Evolutionary conservation across 2,888 invertebrate species (phyloP), one percentile per base, ranked within the genome.

Genomic region (Pyrgus malvae): DNA sequence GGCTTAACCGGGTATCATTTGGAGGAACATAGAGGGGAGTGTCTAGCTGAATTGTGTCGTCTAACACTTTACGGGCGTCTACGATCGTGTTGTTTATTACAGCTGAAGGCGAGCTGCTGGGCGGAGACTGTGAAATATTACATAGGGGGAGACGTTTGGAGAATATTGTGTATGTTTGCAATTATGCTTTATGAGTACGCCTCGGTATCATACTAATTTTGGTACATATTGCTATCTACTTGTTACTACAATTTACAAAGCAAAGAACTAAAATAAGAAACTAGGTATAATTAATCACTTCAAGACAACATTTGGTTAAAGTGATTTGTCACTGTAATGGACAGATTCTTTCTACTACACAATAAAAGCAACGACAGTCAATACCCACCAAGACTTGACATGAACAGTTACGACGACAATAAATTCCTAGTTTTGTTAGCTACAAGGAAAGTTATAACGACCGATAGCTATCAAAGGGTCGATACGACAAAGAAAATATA

Each of bases 31-130:
- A 29, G 29, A n/a, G 11, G 61, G 63, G 62, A 57, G 66, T 64
- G 64, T 57, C 61, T 51, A 50, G 55, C 59, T 61, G 59, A 64
- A 64, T 63, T 60, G 60, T 64, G 61, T 61, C 62, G 61, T 42
- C 56, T 57, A 62, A 60, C 27, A 29, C 53, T 57, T 38, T 57
- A 42, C 41, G 59, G 62, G 57, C 61, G 63, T 62, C 64, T 49
- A 27, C 21, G 16, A 35, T 46, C 14, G 23, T 27, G 23, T 21
- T 48, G 61, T 66, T 63, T 64, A 67, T 69, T 68, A 60, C 54
- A 56, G 49, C 57, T 55, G 57, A 55, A 59, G 29, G 11, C 29
- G n/a, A 58, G 55, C 49, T 61, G 58, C 59, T 59, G 61, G 63
- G 65, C 55, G 59, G 60, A 58, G 60, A 31, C 14, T 21, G 31